Percentiles rank a stretch among this genome's conserved stretches.
phyloP scores from a whole-genome alignment of 2,797 vertebrate genomes.

The Pyrocephalus nanus region DNA sequence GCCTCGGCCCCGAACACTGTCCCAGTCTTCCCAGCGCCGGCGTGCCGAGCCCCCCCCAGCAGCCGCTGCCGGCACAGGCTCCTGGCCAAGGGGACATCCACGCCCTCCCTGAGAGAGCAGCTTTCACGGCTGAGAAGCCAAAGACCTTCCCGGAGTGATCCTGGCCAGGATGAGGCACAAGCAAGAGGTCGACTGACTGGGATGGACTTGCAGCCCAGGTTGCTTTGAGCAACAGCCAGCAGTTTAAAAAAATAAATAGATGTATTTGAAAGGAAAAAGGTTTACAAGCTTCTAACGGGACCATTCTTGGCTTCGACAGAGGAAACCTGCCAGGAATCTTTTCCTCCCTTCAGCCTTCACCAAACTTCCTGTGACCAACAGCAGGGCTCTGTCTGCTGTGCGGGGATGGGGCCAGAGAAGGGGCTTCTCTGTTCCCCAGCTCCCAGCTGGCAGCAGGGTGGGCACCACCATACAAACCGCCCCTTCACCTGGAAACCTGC shows the following conservation, averaged over 20 bases:
- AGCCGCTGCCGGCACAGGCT: conserved; percentile 49
- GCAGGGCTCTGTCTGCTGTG: not conserved
- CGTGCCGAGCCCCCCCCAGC: not conserved
- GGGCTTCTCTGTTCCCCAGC: not conserved
- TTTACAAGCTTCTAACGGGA: not conserved
- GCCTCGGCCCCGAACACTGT: conserved; percentile 64
- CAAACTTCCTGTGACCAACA: not conserved
- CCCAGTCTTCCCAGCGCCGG: conserved; percentile 60
- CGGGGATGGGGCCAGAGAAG: not conserved
- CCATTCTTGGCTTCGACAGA: not conserved
- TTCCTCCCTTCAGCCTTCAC: conserved; percentile 25
- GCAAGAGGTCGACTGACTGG: not conserved
- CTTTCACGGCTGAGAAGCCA: conserved; percentile 9
- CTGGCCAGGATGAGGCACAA: not conserved
- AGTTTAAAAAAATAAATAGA: not conserved
- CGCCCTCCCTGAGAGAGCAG: conserved; percentile 27
- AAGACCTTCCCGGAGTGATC: not conserved
- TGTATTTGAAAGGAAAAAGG: not conserved
- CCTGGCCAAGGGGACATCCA: conserved; percentile 30
- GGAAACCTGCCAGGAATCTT: conserved; percentile 8
- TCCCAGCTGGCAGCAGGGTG: not conserved
- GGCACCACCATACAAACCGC: accelerated
- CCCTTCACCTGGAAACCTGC: not conserved
- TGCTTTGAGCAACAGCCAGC: conserved; percentile 17
- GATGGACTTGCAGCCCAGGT: not conserved